Base-by-base conservation (phyloP, 2,113 vertebrate species). In the Platysternon megacephalum region DNA sequence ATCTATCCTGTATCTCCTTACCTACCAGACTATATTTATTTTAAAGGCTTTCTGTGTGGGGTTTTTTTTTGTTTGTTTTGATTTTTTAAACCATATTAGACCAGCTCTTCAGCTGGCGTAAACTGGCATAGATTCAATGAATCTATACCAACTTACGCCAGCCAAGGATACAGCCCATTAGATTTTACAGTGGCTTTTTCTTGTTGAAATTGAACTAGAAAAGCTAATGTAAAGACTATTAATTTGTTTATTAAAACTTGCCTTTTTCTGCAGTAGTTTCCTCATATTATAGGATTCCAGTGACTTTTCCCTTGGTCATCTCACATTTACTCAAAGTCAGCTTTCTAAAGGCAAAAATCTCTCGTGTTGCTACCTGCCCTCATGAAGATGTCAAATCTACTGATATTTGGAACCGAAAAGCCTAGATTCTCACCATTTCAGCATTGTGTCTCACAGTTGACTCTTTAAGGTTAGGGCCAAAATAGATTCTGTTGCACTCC, bases 361-460 rank as follows among this genome's bases (percentile, higher is more conserved):
- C 39, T 61, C 55, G 22, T 81, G 49, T 76, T 53, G 11, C 39
- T 96, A 19, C 0, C 6, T 78, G 22, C 39, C 72, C 22, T 28
- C 79, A 83, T 91, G 89, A 94, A 91, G 83, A 14, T 35, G 79
- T 94, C 6, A 0, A 86, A 87, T 83, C 72, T n/a, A 93, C 92
- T 65, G 87, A 80, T 86, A 94, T 81, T 65, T 90, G 87, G 91
- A 95, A 58, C 82, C 91, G 84, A 94, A 96, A 95, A 85, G 6
- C 22, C 52, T 78, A 95, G 82, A 81, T 89, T 88, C 84, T 6
- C 79, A 86, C 82, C 86, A 82, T 32, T 88, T 52, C 83, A 86
- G 48, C 5, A 2, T 61, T 87, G 83, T 84, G 85, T 93, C 72
- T 80, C 92, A 95, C 78, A 92, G 44, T 3, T 39, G 55, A 89